Conservation (phyloP, 1,140 invertebrate genomes). For the Megalopta genalis region DNA sequence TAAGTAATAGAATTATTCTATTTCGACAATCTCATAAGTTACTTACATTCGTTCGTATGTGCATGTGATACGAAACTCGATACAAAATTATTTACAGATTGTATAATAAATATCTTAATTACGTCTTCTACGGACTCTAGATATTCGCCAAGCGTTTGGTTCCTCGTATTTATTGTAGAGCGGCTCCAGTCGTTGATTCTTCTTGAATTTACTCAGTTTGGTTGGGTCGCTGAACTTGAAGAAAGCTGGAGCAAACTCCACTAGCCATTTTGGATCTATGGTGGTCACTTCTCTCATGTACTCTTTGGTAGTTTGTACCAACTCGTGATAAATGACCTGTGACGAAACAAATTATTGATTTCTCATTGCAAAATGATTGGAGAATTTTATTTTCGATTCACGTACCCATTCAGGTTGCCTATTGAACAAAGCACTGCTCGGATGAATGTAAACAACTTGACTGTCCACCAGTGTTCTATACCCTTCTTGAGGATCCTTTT, state of each 20-base stretch:
- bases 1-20: slow-evolving; percentile 74
- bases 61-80: slow-evolving; percentile 19
- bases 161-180: slow-evolving; percentile 99
- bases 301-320: slow-evolving; percentile 99
- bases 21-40: too few species aligned
- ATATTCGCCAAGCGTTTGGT: slow-evolving; percentile 99
- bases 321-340: slow-evolving; percentile 98
- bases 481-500: slow-evolving; percentile 99
- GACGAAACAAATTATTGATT: slow-evolving; percentile 52
- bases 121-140: slow-evolving; percentile 91
- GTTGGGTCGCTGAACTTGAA: slow-evolving; percentile 99
- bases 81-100: slow-evolving; percentile 54
- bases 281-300: slow-evolving; percentile 99
- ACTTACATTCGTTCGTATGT: slow-evolving; percentile 8
- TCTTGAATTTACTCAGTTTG: slow-evolving; percentile 99
- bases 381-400: slow-evolving; percentile 28
- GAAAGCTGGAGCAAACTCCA: slow-evolving; percentile 99
- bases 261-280: slow-evolving; percentile 99
- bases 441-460: slow-evolving; percentile 99
- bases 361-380: not conserved
- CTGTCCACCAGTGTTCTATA: slow-evolving; percentile 98
- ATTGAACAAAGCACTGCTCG: slow-evolving; percentile 98
- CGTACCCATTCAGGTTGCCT: slow-evolving; percentile 97
- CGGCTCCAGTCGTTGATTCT: slow-evolving; percentile 98
- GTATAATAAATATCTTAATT: slow-evolving; percentile 83